Evolutionary conservation across 2,888 invertebrate genomes (phyloP), one percentile per base, ranked within the genome.

Genomic region (Tenthredo mesomela): DNA sequence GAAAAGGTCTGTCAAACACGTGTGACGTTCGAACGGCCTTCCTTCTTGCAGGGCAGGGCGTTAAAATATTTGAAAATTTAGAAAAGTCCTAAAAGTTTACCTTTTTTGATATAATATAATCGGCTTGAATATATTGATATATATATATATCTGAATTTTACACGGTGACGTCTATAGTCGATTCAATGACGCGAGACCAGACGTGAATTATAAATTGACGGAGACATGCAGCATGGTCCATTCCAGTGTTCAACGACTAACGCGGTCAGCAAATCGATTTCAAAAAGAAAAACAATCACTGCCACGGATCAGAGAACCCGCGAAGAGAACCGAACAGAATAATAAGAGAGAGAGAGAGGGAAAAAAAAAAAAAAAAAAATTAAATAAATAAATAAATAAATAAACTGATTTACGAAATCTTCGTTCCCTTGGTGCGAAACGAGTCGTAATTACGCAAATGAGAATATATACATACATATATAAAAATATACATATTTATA

Each of bases 211-310:
- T 7, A n/a, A n/a, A 73, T 73, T 40, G 73, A 73, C 73, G 5
- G 73, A 73, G n/a, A n/a, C n/a, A n/a, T n/a, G n/a, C 73, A 18
- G 71, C n/a, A n/a, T 43, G 18, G 18, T 43, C 71, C 10, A 40
- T 40, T 40, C 21, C 18, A 77, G 12, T 33, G 54, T 54, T 50
- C 54, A 50, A 7, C 77, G 33, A 40, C 25, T 77, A 77, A 54
- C 33, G 54, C 77, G 77, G 77, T 77, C 77, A 77, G 77, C 77
- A 54, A 77, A 77, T 77, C 77, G 77, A 77, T 77, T 77, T 54
- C 47, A 77, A 77, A 77, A 77, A 54, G 77, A 77, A 77, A 77
- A 77, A 77, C 77, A 7, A 77, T 77, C 33, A 33, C 29, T 54
- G 77, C 25, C 54, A 77, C 54, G 50, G 29, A 77, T 77, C 77